A percentile compares a stretch with the other conserved stretches of the same genome.
phyloP scores from a whole-genome alignment of 1,140 invertebrate species.

The Riptortus pedestris region DNA sequence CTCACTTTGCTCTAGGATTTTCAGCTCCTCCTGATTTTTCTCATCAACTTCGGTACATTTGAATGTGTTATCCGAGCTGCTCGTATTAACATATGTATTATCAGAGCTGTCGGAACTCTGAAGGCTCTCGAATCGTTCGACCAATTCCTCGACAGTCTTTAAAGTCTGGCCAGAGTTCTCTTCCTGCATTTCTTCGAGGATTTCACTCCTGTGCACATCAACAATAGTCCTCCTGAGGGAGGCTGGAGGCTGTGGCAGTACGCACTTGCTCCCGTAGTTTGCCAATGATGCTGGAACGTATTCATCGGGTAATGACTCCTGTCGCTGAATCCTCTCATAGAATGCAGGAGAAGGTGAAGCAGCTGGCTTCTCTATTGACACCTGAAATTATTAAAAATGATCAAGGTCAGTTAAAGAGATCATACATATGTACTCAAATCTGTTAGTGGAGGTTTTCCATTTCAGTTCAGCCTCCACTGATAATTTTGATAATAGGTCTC shows the following conservation, averaged over 20 bases:
- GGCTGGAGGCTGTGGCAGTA: slow-evolving; percentile 8
- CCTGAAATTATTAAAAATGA: not conserved
- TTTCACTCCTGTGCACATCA: slow-evolving; percentile 23
- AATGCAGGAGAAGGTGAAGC: slow-evolving; percentile 1
- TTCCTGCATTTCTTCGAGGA: not conserved
- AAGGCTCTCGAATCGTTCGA: not conserved
- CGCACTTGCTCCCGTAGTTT: not conserved
- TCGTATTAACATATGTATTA: not conserved
- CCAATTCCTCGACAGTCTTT: slow-evolving; percentile 10
- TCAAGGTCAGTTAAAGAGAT: too few species aligned
- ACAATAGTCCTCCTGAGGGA: slow-evolving; percentile 5
- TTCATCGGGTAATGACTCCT: slow-evolving; percentile 1
- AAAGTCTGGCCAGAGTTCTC: slow-evolving; percentile 3
- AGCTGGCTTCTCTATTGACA: not conserved
- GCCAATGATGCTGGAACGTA: slow-evolving; percentile 4
- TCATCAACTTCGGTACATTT: not conserved
- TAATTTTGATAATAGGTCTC: too few species aligned
- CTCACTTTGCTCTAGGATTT: slow-evolving; percentile 23
- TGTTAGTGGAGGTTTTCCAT: too few species aligned
- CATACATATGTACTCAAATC: too few species aligned
- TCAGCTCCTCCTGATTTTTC: slow-evolving; percentile 4
- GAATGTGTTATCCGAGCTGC: not conserved
- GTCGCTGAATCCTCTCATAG: not conserved
- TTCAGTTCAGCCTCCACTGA: too few species aligned
- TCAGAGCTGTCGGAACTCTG: not conserved